Percentiles rank a stretch among this genome's conserved stretches.
phyloP scores from a whole-genome alignment of 2,797 vertebrate genomes.

The Momotus momota region DNA sequence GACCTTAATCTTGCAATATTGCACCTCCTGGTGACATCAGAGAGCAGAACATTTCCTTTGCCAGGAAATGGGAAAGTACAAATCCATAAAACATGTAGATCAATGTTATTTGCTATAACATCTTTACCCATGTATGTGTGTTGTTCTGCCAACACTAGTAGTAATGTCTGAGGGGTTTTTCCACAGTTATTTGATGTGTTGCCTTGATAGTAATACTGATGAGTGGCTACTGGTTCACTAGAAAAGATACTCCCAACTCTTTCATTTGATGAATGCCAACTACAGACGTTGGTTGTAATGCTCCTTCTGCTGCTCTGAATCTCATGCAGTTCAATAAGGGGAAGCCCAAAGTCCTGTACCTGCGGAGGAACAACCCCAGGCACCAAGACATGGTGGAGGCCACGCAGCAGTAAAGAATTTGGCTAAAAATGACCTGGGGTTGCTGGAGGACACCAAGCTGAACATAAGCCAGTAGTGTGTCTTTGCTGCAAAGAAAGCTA shows the following conservation, averaged over 20 bases:
- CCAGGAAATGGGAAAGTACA: background rate
- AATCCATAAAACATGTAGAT: accelerated
- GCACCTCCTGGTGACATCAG: background rate
- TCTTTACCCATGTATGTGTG: background rate
- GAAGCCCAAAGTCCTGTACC: background rate
- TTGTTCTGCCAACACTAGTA: background rate
- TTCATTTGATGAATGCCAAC: background rate
- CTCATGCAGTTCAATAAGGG: background rate
- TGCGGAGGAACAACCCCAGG: background rate
- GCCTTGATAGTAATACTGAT: background rate
- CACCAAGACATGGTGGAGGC: background rate
- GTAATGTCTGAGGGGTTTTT: background rate
- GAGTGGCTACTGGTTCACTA: background rate
- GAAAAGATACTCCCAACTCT: background rate
- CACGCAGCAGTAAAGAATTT: background rate
- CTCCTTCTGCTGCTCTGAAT: background rate
- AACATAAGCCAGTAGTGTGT: background rate
- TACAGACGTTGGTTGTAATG: background rate
- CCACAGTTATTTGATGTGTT: background rate
- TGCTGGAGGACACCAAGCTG: background rate
- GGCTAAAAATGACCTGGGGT: background rate
- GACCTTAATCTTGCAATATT: background rate
- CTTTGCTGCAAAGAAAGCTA: background rate
- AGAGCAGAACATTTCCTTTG: background rate
- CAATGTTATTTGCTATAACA: background rate